phyloP scores from a whole-genome alignment of 2,888 invertebrate species.

The Erebia ligea region DNA sequence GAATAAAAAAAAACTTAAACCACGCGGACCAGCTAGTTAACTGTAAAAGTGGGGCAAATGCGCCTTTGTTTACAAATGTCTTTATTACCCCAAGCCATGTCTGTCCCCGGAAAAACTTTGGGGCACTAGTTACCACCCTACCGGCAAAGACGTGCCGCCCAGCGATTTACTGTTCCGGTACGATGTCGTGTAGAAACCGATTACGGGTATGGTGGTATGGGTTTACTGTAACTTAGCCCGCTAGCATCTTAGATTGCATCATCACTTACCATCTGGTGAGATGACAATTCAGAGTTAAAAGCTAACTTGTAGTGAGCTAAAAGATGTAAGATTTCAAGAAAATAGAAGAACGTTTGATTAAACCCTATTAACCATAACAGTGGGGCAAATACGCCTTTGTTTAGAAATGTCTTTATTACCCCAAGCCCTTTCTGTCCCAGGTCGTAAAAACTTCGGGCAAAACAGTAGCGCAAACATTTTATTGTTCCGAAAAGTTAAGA shows the following conservation, averaged over 20 bases:
- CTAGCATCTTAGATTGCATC: too few relatives aligned
- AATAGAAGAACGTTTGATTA: neutral
- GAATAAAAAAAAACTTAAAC: too few relatives aligned
- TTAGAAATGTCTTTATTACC: constrained; percentile 13
- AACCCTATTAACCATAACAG: constrained; percentile 3
- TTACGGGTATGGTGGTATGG: too few relatives aligned
- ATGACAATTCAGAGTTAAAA: too few relatives aligned
- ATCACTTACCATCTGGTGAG: too few relatives aligned
- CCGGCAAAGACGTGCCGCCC: too few relatives aligned
- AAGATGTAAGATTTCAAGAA: neutral
- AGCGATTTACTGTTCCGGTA: too few relatives aligned
- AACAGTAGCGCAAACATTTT: constrained; percentile 5
- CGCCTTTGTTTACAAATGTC: constrained; percentile 2
- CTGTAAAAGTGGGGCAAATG: neutral
- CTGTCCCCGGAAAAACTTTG: neutral
- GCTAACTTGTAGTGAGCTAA: neutral
- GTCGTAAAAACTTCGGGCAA: neutral
- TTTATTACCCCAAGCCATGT: neutral
- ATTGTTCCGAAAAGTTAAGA: constrained; percentile 4
- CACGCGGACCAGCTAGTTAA: too few relatives aligned
- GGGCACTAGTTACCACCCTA: too few relatives aligned
- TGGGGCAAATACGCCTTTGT: neutral
- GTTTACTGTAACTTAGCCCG: too few relatives aligned
- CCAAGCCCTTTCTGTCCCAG: neutral
- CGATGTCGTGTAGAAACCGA: too few relatives aligned